These are phyloP conservation scores for Enteromius unitaeniatus DNA, from an alignment of 2,797 vertebrate genomes.

Conservation along the genomic window DNA sequence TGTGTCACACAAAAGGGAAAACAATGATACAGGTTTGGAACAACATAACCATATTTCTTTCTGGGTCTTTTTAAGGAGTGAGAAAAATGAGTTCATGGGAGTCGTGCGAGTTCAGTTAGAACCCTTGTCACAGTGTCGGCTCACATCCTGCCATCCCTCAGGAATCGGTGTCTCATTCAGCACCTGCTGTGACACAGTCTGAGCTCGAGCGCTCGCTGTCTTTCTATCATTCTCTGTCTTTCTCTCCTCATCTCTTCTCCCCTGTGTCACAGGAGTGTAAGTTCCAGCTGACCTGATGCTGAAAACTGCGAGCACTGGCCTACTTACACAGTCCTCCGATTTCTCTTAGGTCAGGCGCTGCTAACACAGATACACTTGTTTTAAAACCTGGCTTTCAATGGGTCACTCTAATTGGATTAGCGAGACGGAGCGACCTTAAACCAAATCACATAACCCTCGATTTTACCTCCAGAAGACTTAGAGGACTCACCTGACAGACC, in stretches of 20 bases:
- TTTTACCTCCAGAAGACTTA: conserved; percentile 9
- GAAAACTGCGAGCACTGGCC: conserved; percentile 17
- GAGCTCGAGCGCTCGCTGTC: not conserved
- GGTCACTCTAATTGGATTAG: conserved; percentile 31
- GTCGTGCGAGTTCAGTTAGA: not conserved
- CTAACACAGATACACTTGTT: not conserved
- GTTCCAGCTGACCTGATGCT: conserved; percentile 30
- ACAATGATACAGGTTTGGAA: not conserved
- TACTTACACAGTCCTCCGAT: not conserved
- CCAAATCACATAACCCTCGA: not conserved
- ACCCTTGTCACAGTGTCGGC: not conserved
- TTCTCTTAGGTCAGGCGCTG: conserved; percentile 6
- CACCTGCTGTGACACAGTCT: not conserved
- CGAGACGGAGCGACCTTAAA: not conserved
- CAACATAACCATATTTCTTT: not conserved
- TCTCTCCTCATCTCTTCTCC: not conserved
- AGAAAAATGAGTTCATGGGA: not conserved
- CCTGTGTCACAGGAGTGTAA: not conserved
- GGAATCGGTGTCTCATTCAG: not conserved
- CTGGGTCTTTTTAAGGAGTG: not conserved
- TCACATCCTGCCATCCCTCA: not conserved
- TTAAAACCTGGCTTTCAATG: not conserved
- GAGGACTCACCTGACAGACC: not conserved
- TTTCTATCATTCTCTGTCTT: not conserved
- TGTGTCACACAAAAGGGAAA: not conserved